Evolutionary conservation across 1,140 invertebrate species (phyloP), one percentile per base, ranked within the genome.

Genomic region (Drosophila miranda): DNA sequence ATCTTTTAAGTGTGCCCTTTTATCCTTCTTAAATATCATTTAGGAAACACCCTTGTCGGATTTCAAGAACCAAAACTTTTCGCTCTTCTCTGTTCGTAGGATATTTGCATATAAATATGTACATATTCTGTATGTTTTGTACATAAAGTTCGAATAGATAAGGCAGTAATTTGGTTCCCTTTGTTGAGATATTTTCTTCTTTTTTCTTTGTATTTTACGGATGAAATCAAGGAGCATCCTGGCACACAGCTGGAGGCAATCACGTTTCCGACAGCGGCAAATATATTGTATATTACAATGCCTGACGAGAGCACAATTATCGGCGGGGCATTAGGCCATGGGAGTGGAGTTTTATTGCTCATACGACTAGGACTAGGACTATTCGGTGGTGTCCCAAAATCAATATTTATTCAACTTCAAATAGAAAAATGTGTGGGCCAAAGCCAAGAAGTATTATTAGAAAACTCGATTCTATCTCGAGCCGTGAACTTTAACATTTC

Each of bases 351-450:
- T 72, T 79, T 79, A 78, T 66, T 79, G 54, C 34, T 13, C 34
- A 13, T 11, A 38, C 34, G 34, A 30, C 7, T 30, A 26, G 3
- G 28, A 38, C 34, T 38, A 38, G 16, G 16, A 16, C 16, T 38
- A 38, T 38, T 38, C 5, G 34, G 30, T 8, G 30, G 34, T 38
- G 34, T 49, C 38, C 41, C 55, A 69, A 74, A 67, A 70, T 79
- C 70, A 70, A 73, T 81, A 69, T 81, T 82, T 77, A 59, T 38
- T 52, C 13, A 48, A 78, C 64, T 67, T 82, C 75, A 82, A 82
- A 72, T 75, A 26, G 48, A 51, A 49, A 46, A 60, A 79, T 84
- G 34, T 5, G 34, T 11, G 34, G 11, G 34, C 11, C 11, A 38
- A 38, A 26, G 23, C 23, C 4, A 26, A 5, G 23, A 5, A 1